A percentile compares a stretch with the other conserved stretches of the same genome.
These are phyloP conservation scores for Hemistola chrysoprasaria DNA, from an alignment of 2,888 invertebrate genomes.

Conservation along the genomic window DNA sequence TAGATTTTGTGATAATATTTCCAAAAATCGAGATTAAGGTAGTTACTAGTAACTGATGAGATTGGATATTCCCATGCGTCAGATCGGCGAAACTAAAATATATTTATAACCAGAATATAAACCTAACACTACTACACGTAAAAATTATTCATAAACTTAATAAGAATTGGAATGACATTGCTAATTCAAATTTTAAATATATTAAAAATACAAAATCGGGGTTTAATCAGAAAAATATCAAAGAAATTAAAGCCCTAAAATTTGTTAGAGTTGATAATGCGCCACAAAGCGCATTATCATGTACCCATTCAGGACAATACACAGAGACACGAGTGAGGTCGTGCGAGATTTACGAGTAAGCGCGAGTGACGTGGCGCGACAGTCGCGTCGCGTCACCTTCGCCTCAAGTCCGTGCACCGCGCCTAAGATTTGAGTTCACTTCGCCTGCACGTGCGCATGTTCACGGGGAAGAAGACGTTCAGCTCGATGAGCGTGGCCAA, in stretches of 20 bases:
- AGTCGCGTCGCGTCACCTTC: constrained; percentile 38
- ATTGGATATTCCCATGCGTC: no score
- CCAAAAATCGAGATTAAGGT: no score
- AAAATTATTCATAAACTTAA: constrained; percentile 8
- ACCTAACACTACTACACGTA: constrained; percentile 4
- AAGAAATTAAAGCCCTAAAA: constrained; percentile 16
- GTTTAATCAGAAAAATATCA: constrained; percentile 3
- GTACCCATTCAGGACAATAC: constrained; percentile 25
- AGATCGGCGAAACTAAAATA: no score
- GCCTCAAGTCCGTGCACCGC: constrained; percentile 43
- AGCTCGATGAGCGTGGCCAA: constrained; percentile 95
- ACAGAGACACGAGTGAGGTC: constrained; percentile 33
- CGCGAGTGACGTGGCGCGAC: constrained; percentile 37
- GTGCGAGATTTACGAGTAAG: constrained; percentile 30
- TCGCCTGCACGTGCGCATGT: constrained; percentile 91
- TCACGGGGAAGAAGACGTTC: constrained; percentile 96
- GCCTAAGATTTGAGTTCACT: constrained; percentile 63
- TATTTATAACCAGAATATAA: no score
- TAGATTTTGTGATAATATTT: no score
- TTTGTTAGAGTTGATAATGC: constrained; percentile 1
- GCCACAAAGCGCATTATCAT: constrained; percentile 5
- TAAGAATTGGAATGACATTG: constrained; percentile 10
- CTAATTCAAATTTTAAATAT: constrained; percentile 11
- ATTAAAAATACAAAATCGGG: neutral
- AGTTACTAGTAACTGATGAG: no score